Base-by-base conservation (phyloP, 2,797 vertebrate species). In the Phrynocephalus guinanensis region DNA sequence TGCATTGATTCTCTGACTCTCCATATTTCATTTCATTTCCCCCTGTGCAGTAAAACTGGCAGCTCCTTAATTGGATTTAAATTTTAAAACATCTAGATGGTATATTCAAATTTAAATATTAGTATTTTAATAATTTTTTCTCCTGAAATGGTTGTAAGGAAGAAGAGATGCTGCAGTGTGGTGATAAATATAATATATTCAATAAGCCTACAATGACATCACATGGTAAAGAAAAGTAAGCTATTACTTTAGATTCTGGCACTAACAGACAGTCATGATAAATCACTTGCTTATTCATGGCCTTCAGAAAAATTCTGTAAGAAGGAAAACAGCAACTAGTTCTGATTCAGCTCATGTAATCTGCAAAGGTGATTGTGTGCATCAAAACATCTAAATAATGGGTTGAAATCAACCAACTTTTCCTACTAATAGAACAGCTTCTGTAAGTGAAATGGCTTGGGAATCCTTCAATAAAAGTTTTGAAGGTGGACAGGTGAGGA, bases 241-340 rank as follows among this genome's bases (percentile, higher is more conserved):
- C 92, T 95, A 93, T 91, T 86, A 90, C 63, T 85, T 90, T 84
- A 92, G 93, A 88, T 83, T 63, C 3, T 18, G 93, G 75, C 79
- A 84, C 75, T 76, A 68, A 68, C 22, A 78, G 85, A 83, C 30
- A 93, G 90, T 79, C 92, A 92, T 90, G 73, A 76, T 86, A 93
- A 89, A 24, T 92, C 89, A 89, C 48, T 92, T 52, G 84, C 85
- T 84, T 30, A 70, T 82, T 94, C 93, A 94, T 88, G 30, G 33
- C 26, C 90, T 86, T 92, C 82, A 88, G 72, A 86, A 63, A 93
- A 90, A 93, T 93, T 92, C 85, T 93, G 7, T 85, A 93, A 86
- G 85, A 88, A 90, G 38, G 66, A 93, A 75, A 91, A 93, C 91
- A 89, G 1, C 83, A 91, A 79, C 68, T 86, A 93, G 50, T 13